Percentiles rank a stretch among this genome's conserved stretches.
Conservation (phyloP, 2,888 invertebrate genomes). For the Seladonia tumulorum region DNA sequence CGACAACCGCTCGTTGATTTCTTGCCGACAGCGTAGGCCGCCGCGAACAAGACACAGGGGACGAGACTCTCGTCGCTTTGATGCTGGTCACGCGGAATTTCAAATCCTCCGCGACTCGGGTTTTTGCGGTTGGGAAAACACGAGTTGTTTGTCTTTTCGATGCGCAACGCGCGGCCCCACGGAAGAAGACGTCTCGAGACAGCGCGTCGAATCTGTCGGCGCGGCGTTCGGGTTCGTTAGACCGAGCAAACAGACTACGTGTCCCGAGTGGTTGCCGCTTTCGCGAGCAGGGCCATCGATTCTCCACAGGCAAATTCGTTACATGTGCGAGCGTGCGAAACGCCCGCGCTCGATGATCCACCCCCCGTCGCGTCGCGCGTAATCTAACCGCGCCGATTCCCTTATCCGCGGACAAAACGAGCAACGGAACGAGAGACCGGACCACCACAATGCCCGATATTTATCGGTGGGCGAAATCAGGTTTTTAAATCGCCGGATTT, state of each 20-base stretch:
- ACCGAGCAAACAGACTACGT: slow-evolving; percentile 30
- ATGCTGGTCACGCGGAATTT: slow-evolving; percentile 52
- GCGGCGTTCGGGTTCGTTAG: slow-evolving; percentile 35
- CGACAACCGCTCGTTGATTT: slow-evolving; percentile 29
- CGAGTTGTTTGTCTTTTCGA: slow-evolving; percentile 53
- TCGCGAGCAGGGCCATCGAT: not conserved
- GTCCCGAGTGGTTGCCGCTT: slow-evolving; percentile 7
- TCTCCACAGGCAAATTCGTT: not conserved
- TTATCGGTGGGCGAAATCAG: not conserved
- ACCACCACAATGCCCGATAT: not conserved
- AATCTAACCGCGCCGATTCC: not conserved
- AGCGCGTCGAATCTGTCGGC: slow-evolving; percentile 18
- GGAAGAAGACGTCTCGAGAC: not conserved
- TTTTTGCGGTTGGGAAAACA: slow-evolving; percentile 25
- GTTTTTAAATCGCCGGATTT: not conserved
- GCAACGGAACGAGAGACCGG: not conserved
- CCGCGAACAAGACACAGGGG: not conserved
- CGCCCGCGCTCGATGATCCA: not conserved
- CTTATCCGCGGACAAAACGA: slow-evolving; percentile 3
- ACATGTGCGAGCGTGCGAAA: slow-evolving; percentile 3
- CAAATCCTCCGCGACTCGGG: slow-evolving; percentile 11
- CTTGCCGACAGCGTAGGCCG: slow-evolving; percentile 26
- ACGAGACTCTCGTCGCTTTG: slow-evolving; percentile 30
- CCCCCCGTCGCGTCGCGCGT: not conserved
- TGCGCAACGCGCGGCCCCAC: not conserved